phyloP scores from a whole-genome alignment of 2,888 invertebrate species.

The Ormia ochracea region DNA sequence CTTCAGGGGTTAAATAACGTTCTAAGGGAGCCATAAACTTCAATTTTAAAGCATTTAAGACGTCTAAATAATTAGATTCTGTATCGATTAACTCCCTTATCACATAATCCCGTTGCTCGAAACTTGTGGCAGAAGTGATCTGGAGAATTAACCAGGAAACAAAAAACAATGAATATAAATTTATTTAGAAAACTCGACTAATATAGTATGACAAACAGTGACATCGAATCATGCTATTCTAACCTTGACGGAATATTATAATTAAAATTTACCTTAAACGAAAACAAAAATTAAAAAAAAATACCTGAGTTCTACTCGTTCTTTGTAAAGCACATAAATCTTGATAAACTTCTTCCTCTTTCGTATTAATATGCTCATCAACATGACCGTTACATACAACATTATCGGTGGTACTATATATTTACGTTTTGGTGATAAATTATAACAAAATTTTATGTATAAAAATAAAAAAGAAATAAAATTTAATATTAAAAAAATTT shows the following conservation, averaged over 20 bases:
- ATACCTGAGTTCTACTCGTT: slow-evolving; percentile 78
- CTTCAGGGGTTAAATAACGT: slow-evolving; percentile 84
- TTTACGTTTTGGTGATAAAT: slow-evolving; percentile 34
- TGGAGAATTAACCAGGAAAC: slow-evolving; percentile 48
- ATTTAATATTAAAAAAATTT: slow-evolving; percentile 39
- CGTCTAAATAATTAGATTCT: slow-evolving; percentile 97
- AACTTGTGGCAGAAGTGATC: slow-evolving; percentile 78
- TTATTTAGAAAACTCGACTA: neutral
- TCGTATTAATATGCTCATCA: slow-evolving; percentile 77
- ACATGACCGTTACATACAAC: slow-evolving; percentile 76
- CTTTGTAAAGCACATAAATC: slow-evolving; percentile 89
- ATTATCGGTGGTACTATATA: slow-evolving; percentile 79
- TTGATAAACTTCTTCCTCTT: slow-evolving; percentile 95
- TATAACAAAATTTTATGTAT: slow-evolving; percentile 43
- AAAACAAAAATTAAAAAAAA: slow-evolving; percentile 21
- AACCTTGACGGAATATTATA: slow-evolving; percentile 22
- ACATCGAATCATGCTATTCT: slow-evolving; percentile 31
- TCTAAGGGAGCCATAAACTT: slow-evolving; percentile 88
- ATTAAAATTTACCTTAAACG: neutral
- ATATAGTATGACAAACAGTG: neutral
- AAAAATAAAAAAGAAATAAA: slow-evolving; percentile 58
- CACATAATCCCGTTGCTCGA: slow-evolving; percentile 94
- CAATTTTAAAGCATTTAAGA: slow-evolving; percentile 88
- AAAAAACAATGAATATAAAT: neutral
- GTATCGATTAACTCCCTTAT: slow-evolving; percentile 96